phyloP scores from a whole-genome alignment of 1,140 invertebrate species.

The Drosophila burlai region DNA sequence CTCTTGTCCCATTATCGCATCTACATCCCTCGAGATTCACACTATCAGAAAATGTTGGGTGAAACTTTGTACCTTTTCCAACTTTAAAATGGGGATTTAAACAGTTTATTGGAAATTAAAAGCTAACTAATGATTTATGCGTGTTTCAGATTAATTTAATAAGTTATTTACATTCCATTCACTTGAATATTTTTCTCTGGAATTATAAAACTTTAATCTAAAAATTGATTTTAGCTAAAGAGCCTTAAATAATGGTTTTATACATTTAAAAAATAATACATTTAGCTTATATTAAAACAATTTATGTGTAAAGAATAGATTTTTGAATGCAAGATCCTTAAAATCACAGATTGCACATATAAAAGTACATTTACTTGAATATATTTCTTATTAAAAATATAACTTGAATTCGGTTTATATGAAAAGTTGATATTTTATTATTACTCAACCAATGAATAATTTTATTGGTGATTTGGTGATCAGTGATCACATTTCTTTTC shows the following conservation, averaged over 20 bases:
- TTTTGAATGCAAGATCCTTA: not conserved
- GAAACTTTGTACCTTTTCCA: not conserved
- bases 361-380: too few species aligned
- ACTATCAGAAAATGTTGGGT: conserved; percentile 7
- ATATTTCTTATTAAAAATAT: too few species aligned
- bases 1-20: conserved; percentile 24
- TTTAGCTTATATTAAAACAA: not conserved
- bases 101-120: too few species aligned
- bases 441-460: too few species aligned
- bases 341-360: not conserved
- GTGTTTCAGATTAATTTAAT: not conserved
- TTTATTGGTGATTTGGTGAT: too few species aligned
- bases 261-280: not conserved
- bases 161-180: not conserved
- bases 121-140: not conserved
- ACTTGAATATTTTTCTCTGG: not conserved
- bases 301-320: not conserved
- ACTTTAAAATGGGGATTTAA: not conserved
- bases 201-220: not conserved
- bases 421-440: too few species aligned
- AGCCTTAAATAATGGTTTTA: not conserved
- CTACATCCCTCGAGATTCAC: conserved; percentile 14
- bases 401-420: too few species aligned
- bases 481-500: not conserved
- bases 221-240: not conserved